Base-by-base conservation (phyloP, 92 coral and sea anemone genomes). In the Palythoa grandis region DNA sequence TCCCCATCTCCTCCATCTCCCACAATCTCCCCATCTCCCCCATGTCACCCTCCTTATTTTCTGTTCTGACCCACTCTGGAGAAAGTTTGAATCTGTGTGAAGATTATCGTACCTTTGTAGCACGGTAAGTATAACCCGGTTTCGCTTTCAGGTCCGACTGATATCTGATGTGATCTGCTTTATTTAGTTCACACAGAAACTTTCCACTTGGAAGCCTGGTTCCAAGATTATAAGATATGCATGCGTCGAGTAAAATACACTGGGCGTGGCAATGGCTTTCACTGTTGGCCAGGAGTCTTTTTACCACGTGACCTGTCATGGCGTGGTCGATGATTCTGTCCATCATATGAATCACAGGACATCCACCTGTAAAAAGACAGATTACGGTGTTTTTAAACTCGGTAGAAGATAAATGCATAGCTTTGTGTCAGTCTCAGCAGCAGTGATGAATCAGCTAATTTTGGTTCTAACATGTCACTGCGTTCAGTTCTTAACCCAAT, bases 271-370 rank as follows among this genome's bases (percentile, higher is more conserved):
- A 75, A 11, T 75, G 79, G 19, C 58, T 23, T 2, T 48, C 79
- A 29, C 60, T 52, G 11, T 75, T 52, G 61, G 79, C 79, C 79
- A 75, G 79, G 52, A 75, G n/a, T n/a, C 58, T 13, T n/a, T 75
- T 75, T 22, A 75, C 0, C 43, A 75, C 79, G 79, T 75, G 79
- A 75, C 79, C 63, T 25, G 57, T 75, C 54, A 75, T 48, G 35
- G 79, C 61, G 4, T 4, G 38, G 37, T 23, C n/a, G 37, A 5
- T 37, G 60, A 75, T 48, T n/a, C 38, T 48, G 37, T 74, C 78
- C 78, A 74, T 19, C 78, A 48, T 8, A 37, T 74, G 43, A 1
- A 74, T 74, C 78, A 74, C 60, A n/a, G 78, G 78, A 22, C 78
- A 74, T 57, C 35, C 78, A 74, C 14, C 78, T 74, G 20, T 7